Base-by-base conservation (phyloP, 2,888 invertebrate genomes). In the Coelinius sp. region DNA sequence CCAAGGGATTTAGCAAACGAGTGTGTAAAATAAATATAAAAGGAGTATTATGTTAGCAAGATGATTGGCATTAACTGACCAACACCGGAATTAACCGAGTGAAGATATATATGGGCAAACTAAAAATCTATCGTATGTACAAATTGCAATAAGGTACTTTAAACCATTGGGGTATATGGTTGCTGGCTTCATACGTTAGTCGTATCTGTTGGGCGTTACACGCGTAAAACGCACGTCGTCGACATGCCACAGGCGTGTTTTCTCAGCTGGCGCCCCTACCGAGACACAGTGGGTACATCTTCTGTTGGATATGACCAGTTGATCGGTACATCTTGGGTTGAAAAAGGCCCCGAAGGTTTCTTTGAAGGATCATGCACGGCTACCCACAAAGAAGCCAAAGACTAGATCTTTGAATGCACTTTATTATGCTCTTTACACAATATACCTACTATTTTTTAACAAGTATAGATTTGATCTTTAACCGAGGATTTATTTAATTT, bases 361-460 rank as follows among this genome's bases (percentile, higher is more conserved):
- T 84, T 86, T 86, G 81, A 84, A n/a, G 80, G 80, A 81, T 59
- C 83, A 86, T 83, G 86, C 83, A 86, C 83, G 86, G 85, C 86
- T 87, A 84, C 81, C 86, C 86, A 83, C 86, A 85, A 86, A 86
- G 84, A 83, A 81, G 78, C 78, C 70, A 77, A 59, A 68, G 70
- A 73, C 73, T 72, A 68, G 68, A 69, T 63, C 80, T 80, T 80
- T 82, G 78, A 81, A 78, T 81, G 79, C 81, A 79, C 84, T 81
- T 85, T 84, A 86, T 86, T 86, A 86, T 86, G 83, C 84, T 84
- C 84, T 83, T 85, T 84, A 83, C 84, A 86, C 85, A 85, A 86
- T 86, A 84, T 85, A 81, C 81, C 77, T 76, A 77, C 75, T 77
- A 77, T 78, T 68, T 14, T 12, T 31, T 10, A 44, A 38, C 68